Evolutionary conservation across 2,888 invertebrate genomes (phyloP), one percentile per base, ranked within the genome.

Genomic region (Pachycephus smyrnensis): DNA sequence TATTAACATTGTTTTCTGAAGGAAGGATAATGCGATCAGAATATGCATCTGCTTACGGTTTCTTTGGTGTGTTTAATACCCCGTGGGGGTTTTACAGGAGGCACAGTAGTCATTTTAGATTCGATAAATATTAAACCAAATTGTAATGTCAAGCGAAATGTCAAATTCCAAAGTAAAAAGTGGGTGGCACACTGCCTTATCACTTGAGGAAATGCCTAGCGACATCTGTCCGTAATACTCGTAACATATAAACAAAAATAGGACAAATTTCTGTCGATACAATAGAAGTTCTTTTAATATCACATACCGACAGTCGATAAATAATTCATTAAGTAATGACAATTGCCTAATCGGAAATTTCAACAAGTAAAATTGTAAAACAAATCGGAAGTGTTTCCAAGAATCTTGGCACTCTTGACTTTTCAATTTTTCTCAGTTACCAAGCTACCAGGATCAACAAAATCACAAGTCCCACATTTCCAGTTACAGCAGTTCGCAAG

Each of bases 51-150:
- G 89, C 92, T 93, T 94, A 96, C 97, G 90, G 97, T 96, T 94
- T 97, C 97, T 93, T 96, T 97, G 77, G 95, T 94, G 89, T 96
- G 95, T 93, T 97, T 97, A 74, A 97, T 96, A 80, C 97, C 97
- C 89, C 97, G 93, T 33, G 97, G 97, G 87, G 97, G 97, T 91
- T 97, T 97, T 36, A 96, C 95, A 76, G 97, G 96, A 82, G 96
- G 96, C 84, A 95, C 93, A 76, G 94, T 93, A 85, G 94, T 94
- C 95, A 95, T 95, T 84, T 83, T 90, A 80, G 77, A 71, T 36
- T n/a, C 74, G 68, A 76, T 76, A 69, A 75, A 75, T 69, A 76
- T 55, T 33, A 77, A 40, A 76, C 37, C 69, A 75, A 77, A 75
- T 68, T 76, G 69, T 55, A 76, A 69, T 68, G 75, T 79, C 76